A percentile compares a stretch with the other conserved stretches of the same genome.
Conservation (phyloP, 2,797 vertebrate genomes). For the Craterocephalus amniculus region DNA sequence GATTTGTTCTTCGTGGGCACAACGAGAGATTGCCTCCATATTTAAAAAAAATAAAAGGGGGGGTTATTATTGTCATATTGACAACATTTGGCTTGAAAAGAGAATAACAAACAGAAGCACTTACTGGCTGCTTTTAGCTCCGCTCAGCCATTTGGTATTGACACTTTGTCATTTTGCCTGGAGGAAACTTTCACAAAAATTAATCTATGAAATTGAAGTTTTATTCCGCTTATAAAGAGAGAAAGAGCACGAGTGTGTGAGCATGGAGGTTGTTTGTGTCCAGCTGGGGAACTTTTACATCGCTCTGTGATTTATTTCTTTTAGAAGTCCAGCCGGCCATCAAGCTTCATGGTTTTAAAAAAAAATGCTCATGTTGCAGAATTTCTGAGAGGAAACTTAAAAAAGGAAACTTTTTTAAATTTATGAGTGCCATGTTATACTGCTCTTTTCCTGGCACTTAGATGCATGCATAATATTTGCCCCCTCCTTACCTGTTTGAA, state of each 20-base stretch:
- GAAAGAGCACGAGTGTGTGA: neutral
- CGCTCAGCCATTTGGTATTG: constrained; percentile 48
- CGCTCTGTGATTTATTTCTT: neutral
- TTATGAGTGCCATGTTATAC: neutral
- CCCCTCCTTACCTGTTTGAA: neutral
- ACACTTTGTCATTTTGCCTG: constrained; percentile 26
- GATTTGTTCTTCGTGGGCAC: neutral
- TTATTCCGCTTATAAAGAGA: neutral
- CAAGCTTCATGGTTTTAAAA: no score
- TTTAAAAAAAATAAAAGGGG: no score
- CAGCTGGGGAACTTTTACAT: neutral
- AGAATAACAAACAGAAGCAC: constrained; percentile 25
- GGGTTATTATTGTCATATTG: constrained; percentile 1
- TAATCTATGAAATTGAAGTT: neutral
- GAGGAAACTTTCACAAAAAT: constrained; percentile 39
- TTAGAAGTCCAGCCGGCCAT: neutral
- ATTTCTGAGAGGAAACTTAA: neutral
- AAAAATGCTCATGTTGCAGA: no score
- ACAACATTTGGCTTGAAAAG: neutral
- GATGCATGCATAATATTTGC: neutral
- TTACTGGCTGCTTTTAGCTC: constrained; percentile 8
- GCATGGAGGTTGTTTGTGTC: neutral
- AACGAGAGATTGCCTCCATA: neutral
- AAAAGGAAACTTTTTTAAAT: no score
- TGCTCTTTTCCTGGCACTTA: neutral